These are phyloP conservation scores for Lottia scabra DNA, from an alignment of 2,888 invertebrate genomes.

Conservation along the genomic window DNA sequence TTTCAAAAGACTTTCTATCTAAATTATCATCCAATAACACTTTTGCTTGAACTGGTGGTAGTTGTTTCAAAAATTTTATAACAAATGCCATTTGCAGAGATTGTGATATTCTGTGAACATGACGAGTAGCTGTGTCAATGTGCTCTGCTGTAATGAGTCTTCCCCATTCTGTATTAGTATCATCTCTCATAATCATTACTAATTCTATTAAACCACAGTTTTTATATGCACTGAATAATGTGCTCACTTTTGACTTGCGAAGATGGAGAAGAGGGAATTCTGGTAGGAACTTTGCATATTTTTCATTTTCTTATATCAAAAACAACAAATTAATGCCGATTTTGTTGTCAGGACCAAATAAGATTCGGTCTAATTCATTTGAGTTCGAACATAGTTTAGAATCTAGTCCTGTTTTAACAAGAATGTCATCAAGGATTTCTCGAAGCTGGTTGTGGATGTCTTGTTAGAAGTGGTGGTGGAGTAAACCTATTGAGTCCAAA, in stretches of 20 bases:
- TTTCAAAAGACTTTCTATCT: neutral
- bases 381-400: neutral
- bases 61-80: neutral
- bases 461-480: slow-evolving; percentile 21
- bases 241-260: slow-evolving; percentile 1
- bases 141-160: neutral
- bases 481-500: slow-evolving; percentile 21
- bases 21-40: neutral
- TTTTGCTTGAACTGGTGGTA: neutral
- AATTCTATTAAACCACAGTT: neutral
- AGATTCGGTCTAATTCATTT: neutral
- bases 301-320: neutral
- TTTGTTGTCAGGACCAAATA: slow-evolving; percentile 11
- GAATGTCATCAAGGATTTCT: slow-evolving; percentile 11
- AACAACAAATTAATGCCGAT: slow-evolving; percentile 2
- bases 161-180: neutral
- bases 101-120: slow-evolving; percentile 2
- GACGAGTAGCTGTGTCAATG: slow-evolving; percentile 1
- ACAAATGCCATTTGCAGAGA: slow-evolving; percentile 1
- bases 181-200: neutral
- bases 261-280: slow-evolving; percentile 12
- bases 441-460: slow-evolving; percentile 35
- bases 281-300: neutral
- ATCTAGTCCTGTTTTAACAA: slow-evolving; percentile 1
- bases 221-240: slow-evolving; percentile 5